Evolutionary conservation across 2,797 vertebrate species (phyloP), one percentile per base, ranked within the genome.

Genomic region (Sebastes steindachneri): DNA sequence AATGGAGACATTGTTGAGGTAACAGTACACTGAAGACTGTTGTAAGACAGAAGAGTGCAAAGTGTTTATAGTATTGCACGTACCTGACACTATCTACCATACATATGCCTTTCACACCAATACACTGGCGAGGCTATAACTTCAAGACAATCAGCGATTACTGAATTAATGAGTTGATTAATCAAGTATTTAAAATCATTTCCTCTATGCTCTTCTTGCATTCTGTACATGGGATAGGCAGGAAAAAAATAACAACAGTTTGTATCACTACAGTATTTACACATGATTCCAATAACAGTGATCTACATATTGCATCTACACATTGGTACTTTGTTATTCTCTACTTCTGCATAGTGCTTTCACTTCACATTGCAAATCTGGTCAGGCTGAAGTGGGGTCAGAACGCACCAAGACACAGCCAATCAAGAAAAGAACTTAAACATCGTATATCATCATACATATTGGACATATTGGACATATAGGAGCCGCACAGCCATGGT

Each of bases 251-350:
- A 87, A 82, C 31, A 85, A 78, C 68, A 79, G 37, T 86, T 80
- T 86, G 60, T 88, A 79, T 87, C 78, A 88, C 84, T 90, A 88
- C 86, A 90, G 80, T 92, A 94, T 94, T 86, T 93, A 93, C 91
- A 93, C 80, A 84, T 29, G 25, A 71, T 65, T 64, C 28, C 74
- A 85, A 55, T 81, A 80, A 79, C 73, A 75, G 77, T 82, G 76
- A 85, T 74, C 54, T 76, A 87, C 78, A 84, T 35, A 35, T 35
- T 35, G 35, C 35, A 85, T 74, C 54, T 76, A 87, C 78, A 84
- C 57, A 79, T 35, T 71, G 31, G 79, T 89, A 83, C 80, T 86
- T 87, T 74, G 67, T 80, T 78, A 80, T 84, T 83, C 71, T 84
- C 70, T 79, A 77, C 82, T 71, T 90, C 93, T 86, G 85, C 88